These are phyloP conservation scores for Tapirus terrestris DNA, from an alignment of 2,113 vertebrate genomes.

Conservation along the genomic window DNA sequence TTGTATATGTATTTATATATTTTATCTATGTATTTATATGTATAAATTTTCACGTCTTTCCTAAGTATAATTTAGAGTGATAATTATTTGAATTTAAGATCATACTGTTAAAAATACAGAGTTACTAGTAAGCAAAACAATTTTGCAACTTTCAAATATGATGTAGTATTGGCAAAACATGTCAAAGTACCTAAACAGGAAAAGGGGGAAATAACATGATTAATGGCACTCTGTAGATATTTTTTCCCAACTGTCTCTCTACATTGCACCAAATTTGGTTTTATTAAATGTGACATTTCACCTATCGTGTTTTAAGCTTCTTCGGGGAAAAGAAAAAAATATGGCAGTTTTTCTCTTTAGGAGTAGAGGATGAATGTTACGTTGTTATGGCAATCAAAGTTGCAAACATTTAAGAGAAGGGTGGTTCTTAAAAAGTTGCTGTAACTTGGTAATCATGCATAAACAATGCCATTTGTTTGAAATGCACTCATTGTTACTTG, in stretches of 20 bases:
- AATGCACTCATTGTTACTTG: conserved; percentile 43
- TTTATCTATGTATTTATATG: not conserved
- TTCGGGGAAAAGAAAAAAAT: conserved; percentile 56
- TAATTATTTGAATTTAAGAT: conserved; percentile 10
- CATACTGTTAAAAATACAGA: not conserved
- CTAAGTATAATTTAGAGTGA: not conserved
- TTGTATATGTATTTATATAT: not conserved
- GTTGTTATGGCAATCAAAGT: conserved; percentile 76
- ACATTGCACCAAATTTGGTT: conserved; percentile 30
- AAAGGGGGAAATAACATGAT: not conserved
- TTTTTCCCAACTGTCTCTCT: not conserved
- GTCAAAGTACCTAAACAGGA: not conserved
- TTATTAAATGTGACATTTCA: conserved; percentile 62
- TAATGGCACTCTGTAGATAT: not conserved
- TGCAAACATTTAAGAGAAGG: conserved; percentile 64
- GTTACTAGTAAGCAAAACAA: conserved; percentile 36
- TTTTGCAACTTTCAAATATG: not conserved
- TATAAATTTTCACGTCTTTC: not conserved
- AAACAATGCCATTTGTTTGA: conserved; percentile 57
- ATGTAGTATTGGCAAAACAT: not conserved
- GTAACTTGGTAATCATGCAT: not conserved
- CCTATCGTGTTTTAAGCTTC: conserved; percentile 60
- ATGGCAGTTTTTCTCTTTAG: conserved; percentile 50
- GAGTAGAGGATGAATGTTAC: conserved; percentile 19
- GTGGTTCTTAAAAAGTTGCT: conserved; percentile 57